Evolutionary conservation across 2,797 vertebrate species (phyloP).

Genomic region (Pygocentrus nattereri): DNA sequence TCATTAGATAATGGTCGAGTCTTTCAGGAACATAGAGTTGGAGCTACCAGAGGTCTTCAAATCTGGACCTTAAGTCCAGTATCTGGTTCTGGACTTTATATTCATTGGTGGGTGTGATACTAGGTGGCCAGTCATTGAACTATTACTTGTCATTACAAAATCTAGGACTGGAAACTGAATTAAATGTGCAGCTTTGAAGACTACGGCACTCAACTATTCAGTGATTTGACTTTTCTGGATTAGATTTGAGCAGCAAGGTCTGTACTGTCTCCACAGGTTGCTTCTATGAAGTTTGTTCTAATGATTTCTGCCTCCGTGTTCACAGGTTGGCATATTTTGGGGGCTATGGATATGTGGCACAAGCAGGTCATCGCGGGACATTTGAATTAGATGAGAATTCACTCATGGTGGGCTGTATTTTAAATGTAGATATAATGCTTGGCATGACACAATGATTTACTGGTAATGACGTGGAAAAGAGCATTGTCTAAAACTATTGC

Average conservation of each 20-base stretch:
- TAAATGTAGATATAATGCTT: neutral
- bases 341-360: conserved; percentile 94
- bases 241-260: neutral
- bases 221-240: neutral
- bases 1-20: neutral
- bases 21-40: no score
- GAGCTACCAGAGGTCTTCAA: no score
- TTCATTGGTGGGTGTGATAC: no score
- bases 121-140: no score
- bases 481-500: neutral
- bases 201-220: no score
- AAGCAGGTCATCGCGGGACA: conserved; percentile 85
- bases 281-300: neutral
- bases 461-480: neutral
- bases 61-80: no score
- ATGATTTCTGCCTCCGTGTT: conserved; percentile 11
- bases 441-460: neutral
- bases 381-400: conserved; percentile 95
- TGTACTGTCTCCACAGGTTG: neutral
- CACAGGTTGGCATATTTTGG: conserved; percentile 93
- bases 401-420: conserved; percentile 78
- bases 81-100: no score
- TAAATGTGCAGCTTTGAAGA: neutral
- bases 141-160: no score
- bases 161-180: no score